These are phyloP conservation scores for Esox niger DNA, from an alignment of 2,113 vertebrate genomes.

Conservation along the genomic window DNA sequence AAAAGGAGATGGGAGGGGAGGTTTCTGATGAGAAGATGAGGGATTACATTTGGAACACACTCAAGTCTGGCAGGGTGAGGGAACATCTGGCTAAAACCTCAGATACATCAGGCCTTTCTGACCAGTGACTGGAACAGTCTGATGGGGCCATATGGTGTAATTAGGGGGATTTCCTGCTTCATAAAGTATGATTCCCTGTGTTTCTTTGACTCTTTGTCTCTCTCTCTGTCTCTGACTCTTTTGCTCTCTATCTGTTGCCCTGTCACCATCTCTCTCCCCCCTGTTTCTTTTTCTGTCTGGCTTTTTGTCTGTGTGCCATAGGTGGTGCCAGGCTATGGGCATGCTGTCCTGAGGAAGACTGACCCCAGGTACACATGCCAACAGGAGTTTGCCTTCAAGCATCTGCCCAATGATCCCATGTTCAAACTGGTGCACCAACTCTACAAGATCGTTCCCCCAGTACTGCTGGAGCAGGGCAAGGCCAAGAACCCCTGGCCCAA, in stretches of 20 bases:
- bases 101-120: background rate
- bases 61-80: slow-evolving; percentile 92
- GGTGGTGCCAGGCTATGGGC: slow-evolving; percentile 94
- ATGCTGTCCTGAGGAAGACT: slow-evolving; percentile 91
- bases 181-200: too few species aligned
- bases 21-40: slow-evolving; percentile 90
- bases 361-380: slow-evolving; percentile 92
- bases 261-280: background rate
- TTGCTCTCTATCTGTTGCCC: too few species aligned
- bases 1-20: slow-evolving; percentile 91
- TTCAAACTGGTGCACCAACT: slow-evolving; percentile 93
- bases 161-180: too few species aligned
- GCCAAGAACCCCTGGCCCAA: slow-evolving; percentile 99
- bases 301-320: slow-evolving; percentile 33
- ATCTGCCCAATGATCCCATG: slow-evolving; percentile 90
- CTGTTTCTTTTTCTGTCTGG: background rate
- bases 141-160: too few species aligned
- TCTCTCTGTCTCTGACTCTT: too few species aligned
- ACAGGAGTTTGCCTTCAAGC: slow-evolving; percentile 91
- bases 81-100: background rate
- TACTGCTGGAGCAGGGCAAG: slow-evolving; percentile 95
- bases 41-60: slow-evolving; percentile 98
- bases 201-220: too few species aligned
- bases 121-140: background rate
- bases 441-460: slow-evolving; percentile 93